Base-by-base conservation (phyloP, 2,888 invertebrate genomes). In the Eledona agricola region DNA sequence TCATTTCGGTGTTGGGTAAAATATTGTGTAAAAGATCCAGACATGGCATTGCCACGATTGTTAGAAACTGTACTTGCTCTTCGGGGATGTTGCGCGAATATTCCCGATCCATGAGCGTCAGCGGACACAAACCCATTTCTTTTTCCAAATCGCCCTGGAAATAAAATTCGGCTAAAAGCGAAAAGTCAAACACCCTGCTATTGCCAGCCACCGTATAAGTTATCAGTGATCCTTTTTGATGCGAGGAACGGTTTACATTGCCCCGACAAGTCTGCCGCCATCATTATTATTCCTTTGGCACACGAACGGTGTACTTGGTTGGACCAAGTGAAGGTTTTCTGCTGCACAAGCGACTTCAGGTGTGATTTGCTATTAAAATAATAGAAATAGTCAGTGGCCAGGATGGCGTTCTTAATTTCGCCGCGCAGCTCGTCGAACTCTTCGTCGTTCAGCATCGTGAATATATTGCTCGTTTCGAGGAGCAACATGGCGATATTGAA, bases 41-140 rank as follows among this genome's bases (percentile, higher is more conserved):
- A 50, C 83, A 83, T 0, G 84, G 84, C 62, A 84, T 67, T 55
- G 83, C 81, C 37, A 85, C 80, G 19, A 83, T 80, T 0, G 79
- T 78, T 10, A 84, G 71, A 74, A 85, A 85, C 70, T 83, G 81
- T 9, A 83, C 80, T 77, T 86, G 85, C 59, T 84, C 84, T 12
- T 83, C 81, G 0, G 85, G 83, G 66, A 84, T 80, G 69, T 79
- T 78, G 53, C 77, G 62, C 55, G 76, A 70, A 62, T 83, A 83
- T 1, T 80, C 78, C 28, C 84, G 75, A 71, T 85, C 84, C 85
- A 85, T 84, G 78, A 84, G 81, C 53, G 82, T 80, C 3, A 84
- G 76, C 0, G 85, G 84, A 0, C 76, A 79, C 65, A 82, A 78
- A 28, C 84, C 84, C 77, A 83, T 76, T 3, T 67, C 71, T 15